These are phyloP conservation scores for Peromyscus eremicus DNA, from an alignment of 2,797 vertebrate species.

Conservation along the genomic window DNA sequence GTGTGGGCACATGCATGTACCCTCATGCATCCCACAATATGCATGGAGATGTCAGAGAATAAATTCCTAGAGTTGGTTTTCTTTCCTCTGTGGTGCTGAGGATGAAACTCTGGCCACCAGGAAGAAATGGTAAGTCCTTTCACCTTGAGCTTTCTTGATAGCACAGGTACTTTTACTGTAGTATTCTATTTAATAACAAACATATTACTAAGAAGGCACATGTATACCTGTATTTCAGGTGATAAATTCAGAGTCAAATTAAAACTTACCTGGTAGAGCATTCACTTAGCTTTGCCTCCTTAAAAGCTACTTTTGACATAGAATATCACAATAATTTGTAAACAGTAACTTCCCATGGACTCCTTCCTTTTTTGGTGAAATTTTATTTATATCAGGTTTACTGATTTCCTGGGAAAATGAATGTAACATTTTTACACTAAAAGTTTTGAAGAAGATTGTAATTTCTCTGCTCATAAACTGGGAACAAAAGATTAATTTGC, in stretches of 20 bases:
- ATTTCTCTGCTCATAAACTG: slow-evolving; percentile 49
- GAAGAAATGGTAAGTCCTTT: background rate
- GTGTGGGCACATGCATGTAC: background rate
- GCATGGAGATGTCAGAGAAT: background rate
- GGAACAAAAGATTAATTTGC: slow-evolving; percentile 52
- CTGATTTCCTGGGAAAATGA: slow-evolving; percentile 27
- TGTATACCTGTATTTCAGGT: background rate
- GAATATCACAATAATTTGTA: background rate
- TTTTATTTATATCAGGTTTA: slow-evolving; percentile 30
- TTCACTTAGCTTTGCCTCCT: background rate
- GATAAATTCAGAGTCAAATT: slow-evolving; percentile 3
- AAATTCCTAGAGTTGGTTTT: background rate
- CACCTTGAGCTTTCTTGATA: background rate
- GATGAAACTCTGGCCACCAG: background rate
- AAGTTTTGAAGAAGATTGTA: slow-evolving; percentile 44
- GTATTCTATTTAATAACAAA: slow-evolving; percentile 5
- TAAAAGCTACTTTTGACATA: background rate
- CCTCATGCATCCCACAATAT: background rate
- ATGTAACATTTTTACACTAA: background rate
- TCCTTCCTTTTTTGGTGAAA: slow-evolving; percentile 41
- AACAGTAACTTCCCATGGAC: background rate
- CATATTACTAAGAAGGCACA: background rate
- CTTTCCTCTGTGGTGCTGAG: background rate
- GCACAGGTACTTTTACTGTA: background rate
- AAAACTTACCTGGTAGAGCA: background rate